Percentiles rank a stretch among this genome's conserved stretches.
Evolutionary conservation across 2,113 vertebrate species (phyloP).

Genomic region (Origma solitaria): DNA sequence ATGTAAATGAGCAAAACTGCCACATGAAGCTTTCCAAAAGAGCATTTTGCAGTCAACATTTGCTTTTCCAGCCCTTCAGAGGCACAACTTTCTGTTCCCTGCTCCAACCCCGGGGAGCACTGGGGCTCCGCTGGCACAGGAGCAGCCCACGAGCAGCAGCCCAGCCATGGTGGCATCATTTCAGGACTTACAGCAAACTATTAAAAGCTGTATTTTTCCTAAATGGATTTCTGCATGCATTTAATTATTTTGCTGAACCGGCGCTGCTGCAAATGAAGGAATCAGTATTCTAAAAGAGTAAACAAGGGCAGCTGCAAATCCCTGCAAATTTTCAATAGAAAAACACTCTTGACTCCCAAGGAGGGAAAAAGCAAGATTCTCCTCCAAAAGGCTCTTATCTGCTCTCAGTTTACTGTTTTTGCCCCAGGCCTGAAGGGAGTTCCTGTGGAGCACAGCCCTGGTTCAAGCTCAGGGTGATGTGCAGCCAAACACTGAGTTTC

Average conservation of each 20-base stretch:
- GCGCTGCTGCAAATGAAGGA: background rate
- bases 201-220: background rate
- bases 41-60: background rate
- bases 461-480: accelerated
- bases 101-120: background rate
- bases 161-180: background rate
- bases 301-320: background rate
- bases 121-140: background rate
- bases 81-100: background rate
- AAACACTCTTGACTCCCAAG: background rate
- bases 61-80: background rate
- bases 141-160: background rate
- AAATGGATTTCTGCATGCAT: background rate
- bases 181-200: background rate
- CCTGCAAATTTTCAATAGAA: background rate
- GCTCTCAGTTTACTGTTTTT: background rate
- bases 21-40: background rate
- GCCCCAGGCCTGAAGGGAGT: background rate
- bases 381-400: background rate
- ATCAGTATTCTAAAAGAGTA: background rate
- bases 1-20: background rate
- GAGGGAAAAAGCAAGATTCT: background rate
- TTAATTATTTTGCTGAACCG: background rate
- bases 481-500: accelerated
- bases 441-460: background rate